Percentiles rank a stretch among this genome's conserved stretches.
Evolutionary conservation across 2,888 invertebrate species (phyloP).

Genomic region (Pegoplata infirma): DNA sequence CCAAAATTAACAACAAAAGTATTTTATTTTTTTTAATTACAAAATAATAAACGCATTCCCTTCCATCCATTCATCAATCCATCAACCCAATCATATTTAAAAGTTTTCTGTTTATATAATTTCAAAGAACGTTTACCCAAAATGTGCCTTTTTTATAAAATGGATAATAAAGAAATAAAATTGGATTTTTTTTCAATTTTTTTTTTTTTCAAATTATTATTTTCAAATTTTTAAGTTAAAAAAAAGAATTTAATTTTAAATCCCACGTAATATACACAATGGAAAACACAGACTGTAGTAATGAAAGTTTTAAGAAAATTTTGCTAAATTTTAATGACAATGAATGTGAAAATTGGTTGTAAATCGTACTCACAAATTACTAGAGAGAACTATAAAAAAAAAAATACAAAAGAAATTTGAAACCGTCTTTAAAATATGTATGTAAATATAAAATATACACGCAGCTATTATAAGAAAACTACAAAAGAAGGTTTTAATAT

Average conservation of each 20-base stretch:
- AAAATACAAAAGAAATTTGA: conserved; percentile 40
- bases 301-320: conserved; percentile 47
- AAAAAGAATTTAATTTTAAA: no score
- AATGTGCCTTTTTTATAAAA: conserved; percentile 60
- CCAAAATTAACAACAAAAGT: conserved; percentile 5
- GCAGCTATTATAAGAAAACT: conserved; percentile 19
- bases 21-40: conserved; percentile 12
- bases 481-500: conserved; percentile 3
- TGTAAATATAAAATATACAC: conserved; percentile 46
- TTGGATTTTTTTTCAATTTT: conserved; percentile 11
- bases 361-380: conserved; percentile 36
- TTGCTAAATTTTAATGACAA: conserved; percentile 41
- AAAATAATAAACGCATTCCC: conserved; percentile 7
- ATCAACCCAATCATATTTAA: no score
- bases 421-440: conserved; percentile 56
- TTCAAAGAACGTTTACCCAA: conserved; percentile 10
- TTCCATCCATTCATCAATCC: neutral
- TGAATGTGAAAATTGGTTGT: conserved; percentile 57
- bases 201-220: neutral
- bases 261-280: conserved; percentile 15
- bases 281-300: conserved; percentile 54
- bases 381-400: conserved; percentile 6
- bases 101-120: neutral
- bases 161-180: conserved; percentile 10
- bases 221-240: conserved; percentile 9